phyloP scores from a whole-genome alignment of 2,113 vertebrate species.

The Ariopsis seemanni region DNA sequence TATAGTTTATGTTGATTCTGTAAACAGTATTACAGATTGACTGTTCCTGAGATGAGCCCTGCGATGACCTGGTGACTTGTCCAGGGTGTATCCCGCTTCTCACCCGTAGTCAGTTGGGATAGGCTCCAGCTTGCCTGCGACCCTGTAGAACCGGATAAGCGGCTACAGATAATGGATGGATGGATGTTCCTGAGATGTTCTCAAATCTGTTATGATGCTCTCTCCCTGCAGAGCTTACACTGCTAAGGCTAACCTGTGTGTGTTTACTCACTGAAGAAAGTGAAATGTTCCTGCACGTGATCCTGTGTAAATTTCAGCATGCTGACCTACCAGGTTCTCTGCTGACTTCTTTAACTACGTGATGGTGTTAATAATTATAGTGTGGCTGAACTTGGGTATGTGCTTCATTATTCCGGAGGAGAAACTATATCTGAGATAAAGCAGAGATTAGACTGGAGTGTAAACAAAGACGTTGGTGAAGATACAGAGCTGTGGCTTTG shows the following conservation, averaged over 20 bases:
- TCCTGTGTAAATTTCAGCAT: background rate
- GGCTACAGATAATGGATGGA: too few species aligned
- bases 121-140: too few species aligned
- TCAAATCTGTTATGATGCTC: too few species aligned
- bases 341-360: background rate
- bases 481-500: conserved; percentile 6
- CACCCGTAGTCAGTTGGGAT: too few species aligned
- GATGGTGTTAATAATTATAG: conserved; percentile 24
- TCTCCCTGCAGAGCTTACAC: background rate
- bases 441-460: conserved; percentile 28
- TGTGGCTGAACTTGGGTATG: background rate
- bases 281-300: background rate
- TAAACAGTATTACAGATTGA: background rate
- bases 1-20: background rate
- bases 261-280: background rate
- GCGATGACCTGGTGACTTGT: too few species aligned
- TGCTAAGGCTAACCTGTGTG: background rate
- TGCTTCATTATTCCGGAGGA: conserved; percentile 5
- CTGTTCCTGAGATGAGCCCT: too few species aligned
- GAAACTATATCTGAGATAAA: conserved; percentile 23
- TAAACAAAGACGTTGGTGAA: conserved; percentile 5
- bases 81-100: too few species aligned
- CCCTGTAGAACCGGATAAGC: too few species aligned
- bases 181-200: background rate
- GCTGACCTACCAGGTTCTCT: background rate